A percentile compares a stretch with the other conserved stretches of the same genome.
These are phyloP conservation scores for Drosophila birchii DNA, from an alignment of 2,888 invertebrate species.

Conservation along the genomic window DNA sequence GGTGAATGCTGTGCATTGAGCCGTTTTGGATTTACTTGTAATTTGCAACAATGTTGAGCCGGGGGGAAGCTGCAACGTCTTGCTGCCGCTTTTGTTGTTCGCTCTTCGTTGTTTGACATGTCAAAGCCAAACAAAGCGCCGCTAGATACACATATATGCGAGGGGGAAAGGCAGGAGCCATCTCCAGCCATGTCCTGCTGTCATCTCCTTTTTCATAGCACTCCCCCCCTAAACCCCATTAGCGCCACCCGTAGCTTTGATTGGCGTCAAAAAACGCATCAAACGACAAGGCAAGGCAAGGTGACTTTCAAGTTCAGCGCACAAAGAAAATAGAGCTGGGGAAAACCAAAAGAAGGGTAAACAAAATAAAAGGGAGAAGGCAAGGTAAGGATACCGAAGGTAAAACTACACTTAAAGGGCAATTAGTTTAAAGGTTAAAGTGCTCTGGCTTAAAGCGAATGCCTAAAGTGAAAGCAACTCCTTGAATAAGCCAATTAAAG, in stretches of 20 bases:
- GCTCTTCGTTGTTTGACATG: slow-evolving; percentile 60
- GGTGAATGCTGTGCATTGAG: slow-evolving; percentile 62
- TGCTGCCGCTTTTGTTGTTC: slow-evolving; percentile 52
- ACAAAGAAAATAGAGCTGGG: slow-evolving; percentile 4
- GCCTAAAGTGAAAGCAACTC: not conserved
- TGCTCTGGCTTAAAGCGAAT: no score
- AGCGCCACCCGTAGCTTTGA: slow-evolving; percentile 58
- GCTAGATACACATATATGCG: slow-evolving; percentile 21
- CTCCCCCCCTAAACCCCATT: slow-evolving; percentile 15
- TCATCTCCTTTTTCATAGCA: not conserved
- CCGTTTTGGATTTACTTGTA: slow-evolving; percentile 61
- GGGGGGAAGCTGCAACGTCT: slow-evolving; percentile 26
- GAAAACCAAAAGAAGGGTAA: not conserved
- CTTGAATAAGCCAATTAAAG: not conserved
- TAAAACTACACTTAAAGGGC: not conserved
- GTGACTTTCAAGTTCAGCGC: slow-evolving; percentile 73
- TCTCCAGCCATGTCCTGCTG: slow-evolving; percentile 8
- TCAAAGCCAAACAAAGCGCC: slow-evolving; percentile 61
- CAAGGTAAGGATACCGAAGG: no score
- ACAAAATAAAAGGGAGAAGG: not conserved
- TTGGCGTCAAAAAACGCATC: slow-evolving; percentile 77
- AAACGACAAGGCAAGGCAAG: slow-evolving; percentile 51
- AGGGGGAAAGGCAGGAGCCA: not conserved
- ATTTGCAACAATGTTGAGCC: slow-evolving; percentile 70
- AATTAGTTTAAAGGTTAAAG: slow-evolving; percentile 3